A percentile compares a stretch with the other conserved stretches of the same genome.
These are phyloP conservation scores for Parascotia fuliginaria DNA, from an alignment of 2,888 invertebrate species.

Conservation along the genomic window DNA sequence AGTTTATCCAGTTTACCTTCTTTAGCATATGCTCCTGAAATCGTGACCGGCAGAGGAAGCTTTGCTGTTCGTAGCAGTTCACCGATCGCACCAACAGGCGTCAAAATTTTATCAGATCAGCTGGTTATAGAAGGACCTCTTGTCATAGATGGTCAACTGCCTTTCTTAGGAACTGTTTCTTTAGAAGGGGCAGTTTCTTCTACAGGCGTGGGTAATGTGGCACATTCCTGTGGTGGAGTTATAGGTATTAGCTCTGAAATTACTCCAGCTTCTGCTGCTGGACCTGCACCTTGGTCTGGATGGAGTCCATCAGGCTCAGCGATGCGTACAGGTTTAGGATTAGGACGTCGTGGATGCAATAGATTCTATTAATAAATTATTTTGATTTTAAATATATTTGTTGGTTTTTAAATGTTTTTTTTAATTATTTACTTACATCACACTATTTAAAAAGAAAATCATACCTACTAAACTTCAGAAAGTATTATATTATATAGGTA, in stretches of 20 bases:
- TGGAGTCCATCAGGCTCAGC: too few species aligned
- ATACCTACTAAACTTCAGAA: too few species aligned
- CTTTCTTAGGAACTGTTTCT: conserved; percentile 56
- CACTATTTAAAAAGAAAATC: too few species aligned
- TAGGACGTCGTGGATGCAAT: not conserved
- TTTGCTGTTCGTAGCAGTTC: conserved; percentile 43
- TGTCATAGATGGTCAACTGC: conserved; percentile 50
- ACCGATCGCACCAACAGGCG: conserved; percentile 49
- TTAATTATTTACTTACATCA: too few species aligned
- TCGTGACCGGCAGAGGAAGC: conserved; percentile 18
- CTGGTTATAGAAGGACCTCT: conserved; percentile 49
- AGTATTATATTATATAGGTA: too few species aligned
- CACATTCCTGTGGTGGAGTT: conserved; percentile 45
- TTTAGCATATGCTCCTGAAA: not conserved
- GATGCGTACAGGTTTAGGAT: too few species aligned
- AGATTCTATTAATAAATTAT: not conserved
- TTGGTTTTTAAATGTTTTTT: not conserved
- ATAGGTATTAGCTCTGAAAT: conserved; percentile 7
- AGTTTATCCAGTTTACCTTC: not conserved
- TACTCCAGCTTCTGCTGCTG: conserved; percentile 1
- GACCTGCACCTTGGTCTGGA: not conserved
- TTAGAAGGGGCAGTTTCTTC: conserved; percentile 50
- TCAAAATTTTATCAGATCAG: conserved; percentile 52
- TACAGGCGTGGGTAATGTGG: conserved; percentile 48
- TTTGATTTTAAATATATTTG: not conserved